Base-by-base conservation (phyloP, 2,888 invertebrate genomes). In the Drosophila melanosoma region DNA sequence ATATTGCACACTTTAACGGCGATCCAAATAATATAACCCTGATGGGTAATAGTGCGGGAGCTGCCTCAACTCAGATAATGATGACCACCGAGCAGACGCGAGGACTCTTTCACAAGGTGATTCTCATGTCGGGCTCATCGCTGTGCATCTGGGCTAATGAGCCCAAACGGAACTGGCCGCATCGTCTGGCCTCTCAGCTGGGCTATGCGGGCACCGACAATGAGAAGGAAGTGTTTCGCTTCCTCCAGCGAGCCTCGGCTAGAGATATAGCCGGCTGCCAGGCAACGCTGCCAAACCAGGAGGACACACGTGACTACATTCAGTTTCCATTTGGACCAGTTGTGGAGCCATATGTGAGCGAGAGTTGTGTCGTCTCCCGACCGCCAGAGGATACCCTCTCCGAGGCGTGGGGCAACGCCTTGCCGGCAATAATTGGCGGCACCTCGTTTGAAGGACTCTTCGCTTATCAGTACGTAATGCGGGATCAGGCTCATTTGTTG, bases 31-130 rank as follows among this genome's bases (percentile, higher is more conserved):
- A 94, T 77, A 92, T 93, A 1, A 94, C 94, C 0, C 81, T 94
- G 15, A 93, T 94, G 80, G 94, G 94, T 0, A 93, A 93, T 70
- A 94, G 94, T 81, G 94, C 94, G 11, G 94, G 94, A 2, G 93
- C 90, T 5, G 93, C 92, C 10, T 91, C 94, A 2, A 91, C 92
- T 0, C 94, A 94, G 76, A 92, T 92, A 56, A 87, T 94, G 80
- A 90, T 94, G 76, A 83, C 93, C 17, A 94, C 93, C 0, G 93
- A 94, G 15, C 91, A 94, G 81, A 91, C 94, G 1, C 93, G 93
- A 78, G 91, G 89, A 4, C 87, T 93, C 3, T 93, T 93, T 35
- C 91, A 93, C 56, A 92, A 92, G 72, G 91, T 87, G 33, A 92
- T 93, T 20, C 65, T 91, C 29, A 91, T 91, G 91, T 93, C 92